Evolutionary conservation across 2,113 vertebrate genomes (phyloP).

Genomic region (Colossoma macropomum): DNA sequence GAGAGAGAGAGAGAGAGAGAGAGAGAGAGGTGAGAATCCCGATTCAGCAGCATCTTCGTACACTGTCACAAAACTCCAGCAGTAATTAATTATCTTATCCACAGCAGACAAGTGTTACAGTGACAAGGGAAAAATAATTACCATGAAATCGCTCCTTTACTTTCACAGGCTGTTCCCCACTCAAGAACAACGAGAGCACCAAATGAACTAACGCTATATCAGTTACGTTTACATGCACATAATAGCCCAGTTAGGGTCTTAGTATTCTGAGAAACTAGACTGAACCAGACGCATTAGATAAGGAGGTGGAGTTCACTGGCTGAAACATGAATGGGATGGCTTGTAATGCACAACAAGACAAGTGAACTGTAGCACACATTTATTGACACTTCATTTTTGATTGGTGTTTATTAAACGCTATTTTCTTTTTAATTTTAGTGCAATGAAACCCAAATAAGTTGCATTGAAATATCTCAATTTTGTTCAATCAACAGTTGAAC

Average conservation of each 20-base stretch:
- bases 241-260: background rate
- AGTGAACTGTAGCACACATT: too few species aligned
- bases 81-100: conserved; percentile 58
- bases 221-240: background rate
- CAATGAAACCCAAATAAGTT: too few species aligned
- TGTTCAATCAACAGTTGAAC: too few species aligned
- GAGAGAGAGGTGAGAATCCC: conserved; percentile 61
- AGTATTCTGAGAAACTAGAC: too few species aligned
- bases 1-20: conserved; percentile 17
- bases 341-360: too few species aligned
- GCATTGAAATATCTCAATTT: too few species aligned
- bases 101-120: conserved; percentile 65
- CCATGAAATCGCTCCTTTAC: conserved; percentile 40
- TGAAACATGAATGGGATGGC: too few species aligned
- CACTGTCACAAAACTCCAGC: conserved; percentile 58
- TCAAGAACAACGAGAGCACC: background rate
- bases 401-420: too few species aligned
- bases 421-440: too few species aligned
- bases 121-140: conserved; percentile 62
- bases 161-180: conserved; percentile 10
- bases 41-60: conserved; percentile 49
- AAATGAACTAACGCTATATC: background rate
- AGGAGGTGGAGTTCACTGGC: too few species aligned
- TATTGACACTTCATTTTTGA: too few species aligned
- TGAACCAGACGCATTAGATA: too few species aligned